Evolutionary conservation across 1,140 invertebrate genomes (phyloP).

Genomic region (Battus philenor): DNA sequence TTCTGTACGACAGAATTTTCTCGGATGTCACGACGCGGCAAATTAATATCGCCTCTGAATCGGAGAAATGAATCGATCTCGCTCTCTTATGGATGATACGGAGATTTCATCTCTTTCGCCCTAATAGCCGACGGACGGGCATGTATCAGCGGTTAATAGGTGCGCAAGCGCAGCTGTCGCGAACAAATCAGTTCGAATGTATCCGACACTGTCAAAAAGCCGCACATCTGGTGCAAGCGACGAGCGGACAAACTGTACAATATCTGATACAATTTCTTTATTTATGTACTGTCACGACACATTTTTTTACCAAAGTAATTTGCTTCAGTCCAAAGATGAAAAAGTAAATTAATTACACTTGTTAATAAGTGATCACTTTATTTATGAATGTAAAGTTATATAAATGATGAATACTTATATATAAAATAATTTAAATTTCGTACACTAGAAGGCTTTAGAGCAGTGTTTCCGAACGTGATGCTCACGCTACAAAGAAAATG

Average conservation of each 20-base stretch:
- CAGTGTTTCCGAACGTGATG: too few species aligned
- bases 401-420: too few species aligned
- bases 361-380: too few species aligned
- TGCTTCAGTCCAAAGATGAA: too few species aligned
- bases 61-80: conserved; percentile 66
- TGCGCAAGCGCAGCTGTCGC: conserved; percentile 69
- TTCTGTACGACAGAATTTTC: conserved; percentile 63
- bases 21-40: conserved; percentile 64
- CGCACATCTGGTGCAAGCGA: conserved; percentile 32
- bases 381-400: too few species aligned
- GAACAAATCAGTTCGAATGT: conserved; percentile 73
- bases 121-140: conserved; percentile 74
- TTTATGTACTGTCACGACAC: too few species aligned
- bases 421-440: too few species aligned
- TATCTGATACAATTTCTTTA: too few species aligned
- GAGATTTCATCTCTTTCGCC: conserved; percentile 63
- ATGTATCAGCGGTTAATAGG: conserved; percentile 75
- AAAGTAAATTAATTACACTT: too few species aligned
- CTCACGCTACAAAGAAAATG: too few species aligned
- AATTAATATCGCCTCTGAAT: conserved; percentile 68
- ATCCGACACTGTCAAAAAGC: conserved; percentile 72
- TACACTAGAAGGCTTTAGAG: too few species aligned
- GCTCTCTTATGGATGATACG: conserved; percentile 55
- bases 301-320: too few species aligned
- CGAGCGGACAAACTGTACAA: conserved; percentile 19